These are phyloP conservation scores for Malurus cyaneus DNA, from an alignment of 2,113 vertebrate genomes.

Conservation along the genomic window DNA sequence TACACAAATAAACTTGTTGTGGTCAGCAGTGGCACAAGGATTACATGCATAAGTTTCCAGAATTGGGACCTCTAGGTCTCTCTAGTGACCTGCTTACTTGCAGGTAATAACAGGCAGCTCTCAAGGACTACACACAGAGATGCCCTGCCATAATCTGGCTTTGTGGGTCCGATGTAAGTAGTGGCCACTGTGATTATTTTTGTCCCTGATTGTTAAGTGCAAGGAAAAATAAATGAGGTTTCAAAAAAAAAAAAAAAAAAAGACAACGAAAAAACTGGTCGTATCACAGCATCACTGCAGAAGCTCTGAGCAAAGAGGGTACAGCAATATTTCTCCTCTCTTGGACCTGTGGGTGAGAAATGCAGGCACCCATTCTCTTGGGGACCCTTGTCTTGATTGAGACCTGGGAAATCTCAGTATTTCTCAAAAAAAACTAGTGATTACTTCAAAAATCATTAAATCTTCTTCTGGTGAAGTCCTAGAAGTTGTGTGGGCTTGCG, in stretches of 20 bases:
- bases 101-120: conserved; percentile 38
- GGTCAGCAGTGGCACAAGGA: conserved; percentile 54
- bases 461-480: neutral
- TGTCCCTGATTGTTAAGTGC: neutral
- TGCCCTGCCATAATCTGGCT: neutral
- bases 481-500: neutral
- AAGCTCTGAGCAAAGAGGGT: neutral
- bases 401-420: neutral
- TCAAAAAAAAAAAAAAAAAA: neutral
- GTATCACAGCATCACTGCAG: neutral
- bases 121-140: neutral
- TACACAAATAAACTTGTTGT: conserved; percentile 61
- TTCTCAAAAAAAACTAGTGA: neutral
- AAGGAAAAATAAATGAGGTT: neutral
- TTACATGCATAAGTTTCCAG: conserved; percentile 57
- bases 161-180: neutral
- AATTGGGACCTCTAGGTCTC: conserved; percentile 44
- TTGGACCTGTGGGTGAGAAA: neutral
- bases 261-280: too few species aligned
- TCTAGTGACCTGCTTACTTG: conserved; percentile 52
- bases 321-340: neutral
- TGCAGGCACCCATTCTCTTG: neutral
- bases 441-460: neutral
- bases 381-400: neutral
- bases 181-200: neutral